phyloP scores from a whole-genome alignment of 92 coral and sea anemone genomes.

The Muricea muricata region DNA sequence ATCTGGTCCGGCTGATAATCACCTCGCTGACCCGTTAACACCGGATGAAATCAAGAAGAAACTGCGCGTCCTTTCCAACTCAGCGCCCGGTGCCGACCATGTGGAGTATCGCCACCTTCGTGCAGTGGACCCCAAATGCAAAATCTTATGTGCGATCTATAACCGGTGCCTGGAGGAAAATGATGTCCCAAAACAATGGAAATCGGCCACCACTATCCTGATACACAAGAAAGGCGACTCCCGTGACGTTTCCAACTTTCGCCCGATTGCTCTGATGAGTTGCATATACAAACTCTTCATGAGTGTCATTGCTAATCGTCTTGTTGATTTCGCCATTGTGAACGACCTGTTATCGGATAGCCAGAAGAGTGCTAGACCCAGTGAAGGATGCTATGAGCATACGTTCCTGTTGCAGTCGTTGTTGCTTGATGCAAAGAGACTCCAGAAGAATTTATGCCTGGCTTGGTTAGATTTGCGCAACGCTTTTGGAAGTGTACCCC shows the following conservation, averaged over 20 bases:
- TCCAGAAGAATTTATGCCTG: background rate
- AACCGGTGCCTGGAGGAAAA: background rate
- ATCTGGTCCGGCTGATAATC: background rate
- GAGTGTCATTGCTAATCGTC: background rate
- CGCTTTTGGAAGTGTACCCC: slow-evolving; percentile 13
- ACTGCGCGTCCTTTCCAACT: background rate
- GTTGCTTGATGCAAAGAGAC: background rate
- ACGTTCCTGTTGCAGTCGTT: background rate
- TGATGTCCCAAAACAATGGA: background rate
- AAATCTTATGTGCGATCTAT: background rate
- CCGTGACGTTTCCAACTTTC: background rate
- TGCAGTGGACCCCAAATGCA: background rate
- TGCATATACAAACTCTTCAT: slow-evolving; percentile 13
- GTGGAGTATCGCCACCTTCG: slow-evolving; percentile 14
- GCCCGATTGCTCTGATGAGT: slow-evolving; percentile 22
- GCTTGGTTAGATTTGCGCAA: slow-evolving; percentile 19
- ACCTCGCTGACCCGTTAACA: background rate
- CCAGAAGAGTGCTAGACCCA: slow-evolving; percentile 4
- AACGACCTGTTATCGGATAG: background rate
- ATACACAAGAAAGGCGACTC: slow-evolving; percentile 27
- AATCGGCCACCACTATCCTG: background rate
- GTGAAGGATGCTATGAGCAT: slow-evolving; percentile 18
- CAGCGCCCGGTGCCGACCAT: slow-evolving; percentile 1
- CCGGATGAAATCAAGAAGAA: background rate
- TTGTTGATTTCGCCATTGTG: background rate